Conservation (phyloP, 2,113 vertebrate genomes). For the Microtus pennsylvanicus region DNA sequence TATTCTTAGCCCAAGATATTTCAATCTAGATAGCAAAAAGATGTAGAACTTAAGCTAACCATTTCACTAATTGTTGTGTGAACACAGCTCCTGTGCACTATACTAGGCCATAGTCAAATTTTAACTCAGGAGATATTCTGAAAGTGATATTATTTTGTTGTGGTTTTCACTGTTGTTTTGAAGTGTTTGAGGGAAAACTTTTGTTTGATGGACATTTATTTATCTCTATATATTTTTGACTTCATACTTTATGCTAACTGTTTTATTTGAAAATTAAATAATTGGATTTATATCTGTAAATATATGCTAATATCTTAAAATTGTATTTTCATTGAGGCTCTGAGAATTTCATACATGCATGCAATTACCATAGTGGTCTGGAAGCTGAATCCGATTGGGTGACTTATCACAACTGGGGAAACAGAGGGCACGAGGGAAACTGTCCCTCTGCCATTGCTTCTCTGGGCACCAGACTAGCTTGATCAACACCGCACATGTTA, state of each 20-base stretch:
- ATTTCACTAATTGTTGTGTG: slow-evolving; percentile 43
- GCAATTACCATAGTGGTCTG: neutral
- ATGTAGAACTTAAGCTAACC: slow-evolving; percentile 27
- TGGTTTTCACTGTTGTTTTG: neutral
- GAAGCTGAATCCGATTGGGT: neutral
- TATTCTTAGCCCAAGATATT: slow-evolving; percentile 41
- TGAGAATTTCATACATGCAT: neutral
- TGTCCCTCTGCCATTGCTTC: no score
- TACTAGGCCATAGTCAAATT: neutral
- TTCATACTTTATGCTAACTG: neutral
- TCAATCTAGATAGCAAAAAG: neutral
- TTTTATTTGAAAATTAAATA: neutral
- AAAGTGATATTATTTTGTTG: slow-evolving; percentile 15
- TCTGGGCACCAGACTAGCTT: neutral
- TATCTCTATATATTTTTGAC: neutral
- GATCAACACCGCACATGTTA: neutral
- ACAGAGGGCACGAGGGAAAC: neutral
- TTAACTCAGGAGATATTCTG: slow-evolving; percentile 13
- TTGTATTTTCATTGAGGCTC: neutral
- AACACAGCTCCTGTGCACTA: neutral
- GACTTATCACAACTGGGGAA: neutral
- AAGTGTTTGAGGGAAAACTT: neutral
- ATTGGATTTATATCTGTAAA: neutral
- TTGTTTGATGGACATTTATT: neutral
- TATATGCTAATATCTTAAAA: neutral